Evolutionary conservation across 2,888 invertebrate species (phyloP).

Genomic region (Campoplex capitator): DNA sequence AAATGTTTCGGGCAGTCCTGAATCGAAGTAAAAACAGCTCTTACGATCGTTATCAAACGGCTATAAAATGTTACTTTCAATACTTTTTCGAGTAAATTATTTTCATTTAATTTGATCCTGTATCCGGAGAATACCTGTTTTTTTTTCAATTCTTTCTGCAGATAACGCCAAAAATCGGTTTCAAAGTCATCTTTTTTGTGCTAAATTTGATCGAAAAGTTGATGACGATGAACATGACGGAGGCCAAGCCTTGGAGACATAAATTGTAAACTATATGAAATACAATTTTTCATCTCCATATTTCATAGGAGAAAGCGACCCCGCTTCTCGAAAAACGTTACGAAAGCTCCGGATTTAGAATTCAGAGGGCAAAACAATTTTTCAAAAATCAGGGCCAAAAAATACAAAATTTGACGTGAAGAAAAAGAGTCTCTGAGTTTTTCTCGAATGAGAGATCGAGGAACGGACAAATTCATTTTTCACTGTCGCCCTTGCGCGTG

Average conservation of each 20-base stretch:
- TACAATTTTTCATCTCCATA: neutral
- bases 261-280: neutral
- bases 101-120: no score
- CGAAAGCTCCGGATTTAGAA: neutral
- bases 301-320: neutral
- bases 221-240: no score
- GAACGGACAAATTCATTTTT: slow-evolving; percentile 46
- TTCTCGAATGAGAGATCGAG: slow-evolving; percentile 25
- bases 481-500: slow-evolving; percentile 38
- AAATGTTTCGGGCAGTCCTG: neutral
- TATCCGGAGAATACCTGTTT: no score
- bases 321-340: neutral
- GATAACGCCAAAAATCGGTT: neutral
- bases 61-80: no score
- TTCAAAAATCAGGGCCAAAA: neutral
- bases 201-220: no score
- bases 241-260: no score
- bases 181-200: neutral
- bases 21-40: no score
- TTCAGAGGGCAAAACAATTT: neutral
- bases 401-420: neutral
- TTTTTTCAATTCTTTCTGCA: no score
- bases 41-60: no score
- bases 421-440: slow-evolving; percentile 18
- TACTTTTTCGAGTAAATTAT: no score